A percentile compares a stretch with the other conserved stretches of the same genome.
Evolutionary conservation across 2,888 invertebrate species (phyloP).

Genomic region (Yponomeuta malinellus): DNA sequence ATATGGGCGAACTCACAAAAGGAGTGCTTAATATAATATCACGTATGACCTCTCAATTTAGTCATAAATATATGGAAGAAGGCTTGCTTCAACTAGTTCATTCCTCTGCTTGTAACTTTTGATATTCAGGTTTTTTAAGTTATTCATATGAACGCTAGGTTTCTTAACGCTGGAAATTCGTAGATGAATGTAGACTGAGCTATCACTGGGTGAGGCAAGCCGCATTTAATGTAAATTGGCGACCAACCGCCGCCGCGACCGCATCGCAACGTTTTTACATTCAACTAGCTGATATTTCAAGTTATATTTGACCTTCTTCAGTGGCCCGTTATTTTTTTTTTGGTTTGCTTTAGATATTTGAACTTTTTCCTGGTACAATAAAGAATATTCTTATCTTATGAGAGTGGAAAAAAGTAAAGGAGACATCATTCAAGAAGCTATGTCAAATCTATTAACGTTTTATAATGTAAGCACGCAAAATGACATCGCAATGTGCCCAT

Average conservation of each 20-base stretch:
- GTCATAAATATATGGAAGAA: too few species aligned
- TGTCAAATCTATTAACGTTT: not conserved
- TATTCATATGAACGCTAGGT: not conserved
- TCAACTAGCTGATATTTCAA: conserved; percentile 64
- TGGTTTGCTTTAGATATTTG: conserved; percentile 21
- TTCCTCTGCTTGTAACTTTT: too few species aligned
- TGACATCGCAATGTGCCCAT: not conserved
- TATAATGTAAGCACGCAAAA: not conserved
- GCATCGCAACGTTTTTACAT: conserved; percentile 64
- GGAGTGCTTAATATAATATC: too few species aligned
- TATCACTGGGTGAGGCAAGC: conserved; percentile 58
- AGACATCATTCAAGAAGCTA: conserved; percentile 30
- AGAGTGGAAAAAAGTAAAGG: too few species aligned
- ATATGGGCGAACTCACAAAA: too few species aligned
- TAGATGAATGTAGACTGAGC: conserved; percentile 30
- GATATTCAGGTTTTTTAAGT: too few species aligned
- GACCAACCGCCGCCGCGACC: conserved; percentile 43
- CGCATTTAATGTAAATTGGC: conserved; percentile 72
- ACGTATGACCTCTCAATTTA: too few species aligned
- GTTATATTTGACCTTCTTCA: conserved; percentile 56
- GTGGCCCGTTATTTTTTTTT: conserved; percentile 54
- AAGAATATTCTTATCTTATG: too few species aligned
- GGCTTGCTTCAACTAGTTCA: too few species aligned
- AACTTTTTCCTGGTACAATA: too few species aligned
- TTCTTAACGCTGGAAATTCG: not conserved